phyloP scores from a whole-genome alignment of 2,888 invertebrate species.

The Abrostola tripartita region DNA sequence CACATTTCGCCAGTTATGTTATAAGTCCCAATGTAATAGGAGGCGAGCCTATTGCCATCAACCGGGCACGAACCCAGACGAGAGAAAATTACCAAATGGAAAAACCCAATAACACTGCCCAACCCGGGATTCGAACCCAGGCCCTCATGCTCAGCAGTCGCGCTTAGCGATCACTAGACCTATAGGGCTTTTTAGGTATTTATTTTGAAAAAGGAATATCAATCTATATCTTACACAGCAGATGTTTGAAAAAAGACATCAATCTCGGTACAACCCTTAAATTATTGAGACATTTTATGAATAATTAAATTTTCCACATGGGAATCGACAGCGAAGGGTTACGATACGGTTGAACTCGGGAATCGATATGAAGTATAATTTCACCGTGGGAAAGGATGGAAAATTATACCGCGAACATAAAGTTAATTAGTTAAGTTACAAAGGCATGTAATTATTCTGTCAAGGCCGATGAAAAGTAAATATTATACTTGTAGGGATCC shows the following conservation, averaged over 20 bases:
- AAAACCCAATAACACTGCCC: too few relatives aligned
- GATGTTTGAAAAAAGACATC: neutral
- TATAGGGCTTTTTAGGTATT: too few relatives aligned
- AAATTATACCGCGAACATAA: constrained; percentile 32
- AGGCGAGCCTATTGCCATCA: too few relatives aligned
- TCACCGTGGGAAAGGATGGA: constrained; percentile 14
- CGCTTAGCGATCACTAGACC: too few relatives aligned
- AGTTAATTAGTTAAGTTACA: constrained; percentile 43
- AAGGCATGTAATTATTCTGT: constrained; percentile 33
- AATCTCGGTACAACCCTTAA: neutral
- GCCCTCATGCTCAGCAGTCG: too few relatives aligned
- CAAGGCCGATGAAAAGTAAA: constrained; percentile 33
- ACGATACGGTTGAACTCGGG: constrained; percentile 18
- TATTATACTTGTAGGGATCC: constrained; percentile 9
- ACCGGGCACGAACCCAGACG: too few relatives aligned
- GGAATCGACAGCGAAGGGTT: neutral
- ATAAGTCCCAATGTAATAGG: too few relatives aligned
- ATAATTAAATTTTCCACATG: constrained; percentile 2
- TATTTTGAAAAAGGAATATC: too few relatives aligned
- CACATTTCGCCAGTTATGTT: too few relatives aligned
- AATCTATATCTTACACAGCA: neutral
- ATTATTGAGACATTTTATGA: neutral
- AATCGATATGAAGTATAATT: constrained; percentile 39
- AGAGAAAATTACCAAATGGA: too few relatives aligned
- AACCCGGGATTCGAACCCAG: too few relatives aligned